Percentiles rank a stretch among this genome's conserved stretches.
These are phyloP conservation scores for Alca torda DNA, from an alignment of 2,797 vertebrate species.

Conservation along the genomic window DNA sequence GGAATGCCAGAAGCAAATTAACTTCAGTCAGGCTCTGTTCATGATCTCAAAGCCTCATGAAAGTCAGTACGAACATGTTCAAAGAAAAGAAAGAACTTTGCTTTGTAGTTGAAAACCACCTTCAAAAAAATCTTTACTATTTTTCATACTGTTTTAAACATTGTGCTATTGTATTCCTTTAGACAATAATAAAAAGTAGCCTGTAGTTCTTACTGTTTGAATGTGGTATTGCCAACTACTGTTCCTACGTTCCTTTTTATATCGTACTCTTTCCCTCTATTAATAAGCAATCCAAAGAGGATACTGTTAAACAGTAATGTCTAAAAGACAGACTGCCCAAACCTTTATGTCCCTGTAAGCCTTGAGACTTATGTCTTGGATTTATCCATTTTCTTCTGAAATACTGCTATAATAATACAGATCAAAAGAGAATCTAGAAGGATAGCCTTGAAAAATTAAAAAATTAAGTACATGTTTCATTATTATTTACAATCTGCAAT, in stretches of 20 bases:
- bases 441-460: not conserved
- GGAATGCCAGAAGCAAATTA: not conserved
- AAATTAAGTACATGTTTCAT: not conserved
- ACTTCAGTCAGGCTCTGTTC: not conserved
- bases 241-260: not conserved
- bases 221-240: not conserved
- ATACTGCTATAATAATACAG: not conserved
- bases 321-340: not conserved
- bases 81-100: not conserved
- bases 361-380: not conserved
- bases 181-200: not conserved
- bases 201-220: not conserved
- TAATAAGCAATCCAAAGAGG: not conserved
- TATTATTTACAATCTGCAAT: not conserved
- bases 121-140: accelerated
- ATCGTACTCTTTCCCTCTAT: not conserved
- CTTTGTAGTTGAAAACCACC: not conserved
- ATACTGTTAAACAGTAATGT: not conserved
- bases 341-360: not conserved
- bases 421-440: not conserved
- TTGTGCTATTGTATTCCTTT: not conserved
- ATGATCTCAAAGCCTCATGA: not conserved
- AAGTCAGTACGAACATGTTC: not conserved
- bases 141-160: not conserved
- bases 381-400: not conserved